Evolutionary conservation across 1,140 invertebrate species (phyloP), one percentile per base, ranked within the genome.

Genomic region (Pemphigus obesinymphae): DNA sequence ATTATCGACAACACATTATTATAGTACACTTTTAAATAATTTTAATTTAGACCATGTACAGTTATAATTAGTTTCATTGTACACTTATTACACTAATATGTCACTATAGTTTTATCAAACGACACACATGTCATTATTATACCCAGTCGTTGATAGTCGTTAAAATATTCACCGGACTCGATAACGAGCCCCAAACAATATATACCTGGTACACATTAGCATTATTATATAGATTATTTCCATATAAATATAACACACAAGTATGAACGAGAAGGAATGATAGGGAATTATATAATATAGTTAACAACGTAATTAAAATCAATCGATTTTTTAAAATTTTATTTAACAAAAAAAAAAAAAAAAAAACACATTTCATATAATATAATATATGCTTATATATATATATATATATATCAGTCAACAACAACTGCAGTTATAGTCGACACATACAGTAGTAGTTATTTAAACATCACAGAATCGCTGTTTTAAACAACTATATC

Each of bases 381-480:
- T 29, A 73, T 26, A 26, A 43, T 70, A 73, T 73, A 31, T 26
- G 37, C n/a, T n/a, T 70, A 40, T 10, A 40, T 48, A 48, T 40
- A 40, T 40, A 10, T 40, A 5, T 45, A 45, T 11, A 11, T 2
- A 1, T 70, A 68, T 70, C 40, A 45, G 40, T 45, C 37, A 43
- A 45, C 37, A 43, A 45, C 23, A 23, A 45, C n/a, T 43, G 7
- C 31, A 17, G 66, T 40, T 23, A 15, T 40, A 10, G n/a, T 23
- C 7, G 43, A 58, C 45, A 80, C n/a, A n/a, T n/a, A 63, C 50
- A 26, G 29, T 29, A 55, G 53, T 20, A n/a, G 4, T 23, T 29
- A 17, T 78, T 40, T 29, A 40, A 63, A 80, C 58, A 80, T 80
- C 76, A 80, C 76, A 80, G 76, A 80, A 80, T 61, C 76, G 76